Conservation (phyloP, 2,113 vertebrate species). For the Esox niger region DNA sequence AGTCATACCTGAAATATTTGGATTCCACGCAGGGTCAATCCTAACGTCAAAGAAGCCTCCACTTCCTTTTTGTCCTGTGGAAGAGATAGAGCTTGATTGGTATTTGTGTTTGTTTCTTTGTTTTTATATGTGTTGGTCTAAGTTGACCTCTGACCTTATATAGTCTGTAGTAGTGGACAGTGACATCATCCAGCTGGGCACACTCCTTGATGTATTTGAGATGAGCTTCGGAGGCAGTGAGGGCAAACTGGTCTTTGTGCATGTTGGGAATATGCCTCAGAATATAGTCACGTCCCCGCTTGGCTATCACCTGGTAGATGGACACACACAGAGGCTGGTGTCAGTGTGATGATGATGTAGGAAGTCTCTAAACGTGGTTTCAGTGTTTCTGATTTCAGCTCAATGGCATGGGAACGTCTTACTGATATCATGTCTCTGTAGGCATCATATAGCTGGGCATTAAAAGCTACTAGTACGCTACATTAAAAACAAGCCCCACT, state of each 20-base stretch:
- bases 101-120: background rate
- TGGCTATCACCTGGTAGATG: slow-evolving; percentile 85
- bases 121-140: background rate
- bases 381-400: background rate
- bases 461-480: no score
- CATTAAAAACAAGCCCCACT: slow-evolving; percentile 3
- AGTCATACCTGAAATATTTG: slow-evolving; percentile 93
- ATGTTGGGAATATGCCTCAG: slow-evolving; percentile 96
- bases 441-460: no score
- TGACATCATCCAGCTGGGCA: slow-evolving; percentile 90
- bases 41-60: slow-evolving; percentile 89
- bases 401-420: slow-evolving; percentile 3
- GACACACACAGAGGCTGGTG: background rate
- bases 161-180: slow-evolving; percentile 93
- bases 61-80: slow-evolving; percentile 93
- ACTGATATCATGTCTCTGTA: background rate
- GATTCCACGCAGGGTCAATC: slow-evolving; percentile 94
- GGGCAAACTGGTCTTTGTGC: slow-evolving; percentile 98
- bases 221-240: slow-evolving; percentile 91
- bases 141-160: slow-evolving; percentile 82
- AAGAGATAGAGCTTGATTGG: background rate
- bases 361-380: no score
- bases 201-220: slow-evolving; percentile 98
- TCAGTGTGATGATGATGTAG: no score
- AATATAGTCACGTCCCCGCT: slow-evolving; percentile 94